Base-by-base conservation (phyloP, 2,113 vertebrate genomes). In the human region DNA sequence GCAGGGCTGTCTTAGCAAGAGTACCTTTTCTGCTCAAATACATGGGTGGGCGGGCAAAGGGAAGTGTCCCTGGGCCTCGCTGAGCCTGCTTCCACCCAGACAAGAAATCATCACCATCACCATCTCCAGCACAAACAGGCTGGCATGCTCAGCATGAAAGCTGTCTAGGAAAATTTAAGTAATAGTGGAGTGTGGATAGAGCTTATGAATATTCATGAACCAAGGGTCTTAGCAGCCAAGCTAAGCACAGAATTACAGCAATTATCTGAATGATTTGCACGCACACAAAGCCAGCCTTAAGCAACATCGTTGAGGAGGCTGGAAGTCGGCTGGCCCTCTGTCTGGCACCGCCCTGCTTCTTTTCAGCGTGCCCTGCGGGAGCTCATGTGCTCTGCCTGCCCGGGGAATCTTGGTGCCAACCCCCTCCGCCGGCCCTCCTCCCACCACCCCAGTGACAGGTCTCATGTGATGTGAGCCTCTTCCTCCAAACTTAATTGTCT, bases 201-300 rank as follows among this genome's bases (percentile, higher is more conserved):
- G 6, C 75, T 87, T 10, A 96, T 98, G 92, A 97, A 96, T 98
- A 98, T 98, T 98, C 97, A 98, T 96, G 97, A 92, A 13, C 27
- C 61, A 16, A 95, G 83, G 95, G 97, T 93, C 97, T 96, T 25
- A 80, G 87, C 95, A 96, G 97, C 83, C 89, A 94, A 92, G 92
- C 96, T 89, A 93, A 92, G 94, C 97, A 59, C 73, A 95, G 98
- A 98, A 96, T 97, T 90, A 98, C 87, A 97, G 96, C 97, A 98
- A 97, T 98, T 98, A 97, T 97, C 92, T 89, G 97, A 97, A 83
- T 92, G 97, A 98, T 96, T 97, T 95, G 96, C 97, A 96, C 80
- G 72, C 75, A 87, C 92, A 97, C 87, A 97, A 98, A 97, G 96
- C 96, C 89, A 70, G 55, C 79, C 93, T 75, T n/a, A n/a, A 87